A percentile compares a stretch with the other conserved stretches of the same genome.
phyloP scores from a whole-genome alignment of 37 sponge, comb jelly and placozoan genomes.

The Agelas oroides region DNA sequence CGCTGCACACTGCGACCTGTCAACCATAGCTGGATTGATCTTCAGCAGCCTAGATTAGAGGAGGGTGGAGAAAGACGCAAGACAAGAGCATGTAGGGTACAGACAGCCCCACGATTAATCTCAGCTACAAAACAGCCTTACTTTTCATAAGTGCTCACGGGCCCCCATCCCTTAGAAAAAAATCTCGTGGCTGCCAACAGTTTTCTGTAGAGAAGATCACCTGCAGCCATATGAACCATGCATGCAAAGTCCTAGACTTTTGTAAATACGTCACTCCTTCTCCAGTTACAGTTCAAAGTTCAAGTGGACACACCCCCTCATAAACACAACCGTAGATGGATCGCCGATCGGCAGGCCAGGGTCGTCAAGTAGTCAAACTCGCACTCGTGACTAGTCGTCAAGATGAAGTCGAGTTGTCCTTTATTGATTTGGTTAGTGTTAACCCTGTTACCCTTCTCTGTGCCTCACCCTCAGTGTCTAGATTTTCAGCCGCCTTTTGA shows the following conservation, averaged over 20 bases:
- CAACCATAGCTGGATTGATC: slow-evolving; percentile 1
- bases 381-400: too few relatives aligned
- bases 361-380: too few relatives aligned
- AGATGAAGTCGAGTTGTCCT: too few relatives aligned
- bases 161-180: slow-evolving; percentile 87
- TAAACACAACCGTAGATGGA: too few relatives aligned
- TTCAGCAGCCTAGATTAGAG: not conserved
- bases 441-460: not conserved
- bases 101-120: too few relatives aligned
- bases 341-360: too few relatives aligned
- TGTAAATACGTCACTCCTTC: not conserved
- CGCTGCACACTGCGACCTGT: slow-evolving; percentile 9
- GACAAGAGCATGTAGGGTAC: too few relatives aligned
- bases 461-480: slow-evolving; percentile 78
- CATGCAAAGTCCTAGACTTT: too few relatives aligned
- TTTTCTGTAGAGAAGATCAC: slow-evolving; percentile 57
- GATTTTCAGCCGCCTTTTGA: slow-evolving; percentile 75
- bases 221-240: slow-evolving; percentile 41
- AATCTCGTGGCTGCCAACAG: slow-evolving; percentile 61
- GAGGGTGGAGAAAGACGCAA: not conserved
- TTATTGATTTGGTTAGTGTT: too few relatives aligned
- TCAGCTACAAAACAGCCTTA: too few relatives aligned
- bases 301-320: too few relatives aligned
- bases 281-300: not conserved
- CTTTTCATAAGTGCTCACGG: slow-evolving; percentile 59